phyloP scores from a whole-genome alignment of 2,797 vertebrate genomes.

The Limosa lapponica region DNA sequence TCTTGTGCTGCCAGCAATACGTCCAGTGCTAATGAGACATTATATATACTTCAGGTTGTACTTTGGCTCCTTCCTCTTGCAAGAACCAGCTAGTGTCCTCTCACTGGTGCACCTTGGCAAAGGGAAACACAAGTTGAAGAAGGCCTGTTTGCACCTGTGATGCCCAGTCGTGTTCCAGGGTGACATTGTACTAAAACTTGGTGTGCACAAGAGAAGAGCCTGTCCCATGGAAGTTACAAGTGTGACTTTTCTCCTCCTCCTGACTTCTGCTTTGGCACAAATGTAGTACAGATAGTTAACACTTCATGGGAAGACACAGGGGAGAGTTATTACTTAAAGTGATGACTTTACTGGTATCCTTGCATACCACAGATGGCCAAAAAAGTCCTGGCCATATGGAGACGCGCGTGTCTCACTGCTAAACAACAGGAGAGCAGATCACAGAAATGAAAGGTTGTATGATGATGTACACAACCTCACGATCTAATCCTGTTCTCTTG shows the following conservation, averaged over 20 bases:
- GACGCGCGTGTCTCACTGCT: accelerated
- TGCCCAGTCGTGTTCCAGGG: neutral
- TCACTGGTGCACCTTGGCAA: neutral
- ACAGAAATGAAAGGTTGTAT: neutral
- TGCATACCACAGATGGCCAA: neutral
- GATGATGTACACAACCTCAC: neutral
- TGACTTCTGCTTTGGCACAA: neutral
- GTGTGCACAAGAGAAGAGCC: neutral
- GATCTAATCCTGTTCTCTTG: neutral
- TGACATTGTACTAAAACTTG: neutral
- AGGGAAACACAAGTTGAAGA: neutral
- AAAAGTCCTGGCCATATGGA: neutral
- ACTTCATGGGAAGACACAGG: neutral
- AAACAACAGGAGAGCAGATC: neutral
- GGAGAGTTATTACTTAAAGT: neutral
- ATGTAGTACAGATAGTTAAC: neutral
- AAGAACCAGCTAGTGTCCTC: neutral
- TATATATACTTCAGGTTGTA: neutral
- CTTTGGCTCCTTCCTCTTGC: neutral
- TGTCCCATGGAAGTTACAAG: neutral
- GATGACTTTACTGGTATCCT: neutral
- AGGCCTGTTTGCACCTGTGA: neutral
- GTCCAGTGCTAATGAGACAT: neutral
- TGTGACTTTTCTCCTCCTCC: neutral
- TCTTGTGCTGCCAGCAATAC: neutral